Percentiles rank a stretch among this genome's conserved stretches.
These are phyloP conservation scores for Andinoacara biseriatus DNA, from an alignment of 2,113 vertebrate species.

Conservation along the genomic window DNA sequence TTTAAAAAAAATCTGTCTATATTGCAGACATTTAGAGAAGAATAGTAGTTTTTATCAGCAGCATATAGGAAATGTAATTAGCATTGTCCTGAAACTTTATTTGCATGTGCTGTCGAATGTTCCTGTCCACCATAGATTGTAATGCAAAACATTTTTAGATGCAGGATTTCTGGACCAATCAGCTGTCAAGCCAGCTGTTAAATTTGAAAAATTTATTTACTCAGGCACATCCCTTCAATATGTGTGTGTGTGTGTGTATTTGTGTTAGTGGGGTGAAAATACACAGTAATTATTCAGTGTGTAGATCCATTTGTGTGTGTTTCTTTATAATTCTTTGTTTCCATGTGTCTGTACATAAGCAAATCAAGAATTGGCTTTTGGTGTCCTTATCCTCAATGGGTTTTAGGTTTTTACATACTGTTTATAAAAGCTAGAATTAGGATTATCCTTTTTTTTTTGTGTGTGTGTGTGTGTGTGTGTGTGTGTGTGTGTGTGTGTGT, in stretches of 20 bases:
- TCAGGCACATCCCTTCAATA: not conserved
- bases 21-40: constrained; percentile 19
- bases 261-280: constrained; percentile 15
- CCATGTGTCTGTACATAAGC: not conserved
- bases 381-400: constrained; percentile 3
- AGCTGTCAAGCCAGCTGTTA: constrained; percentile 42
- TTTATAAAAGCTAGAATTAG: constrained; percentile 38
- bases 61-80: constrained; percentile 13
- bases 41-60: constrained; percentile 9
- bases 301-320: not conserved
- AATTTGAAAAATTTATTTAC: constrained; percentile 37
- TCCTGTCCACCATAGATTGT: not conserved
- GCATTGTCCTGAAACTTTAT: not conserved
- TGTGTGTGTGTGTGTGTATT: not conserved
- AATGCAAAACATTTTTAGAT: constrained; percentile 2
- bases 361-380: constrained; percentile 5
- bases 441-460: constrained; percentile 36
- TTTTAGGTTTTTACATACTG: constrained; percentile 16
- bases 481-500: not conserved
- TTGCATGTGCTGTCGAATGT: not conserved
- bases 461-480: constrained; percentile 1
- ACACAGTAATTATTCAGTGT: constrained; percentile 37
- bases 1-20: constrained; percentile 13
- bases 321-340: constrained; percentile 15
- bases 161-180: constrained; percentile 18